Evolutionary conservation across 1,140 invertebrate species (phyloP).

Genomic region (Bombus picipes): DNA sequence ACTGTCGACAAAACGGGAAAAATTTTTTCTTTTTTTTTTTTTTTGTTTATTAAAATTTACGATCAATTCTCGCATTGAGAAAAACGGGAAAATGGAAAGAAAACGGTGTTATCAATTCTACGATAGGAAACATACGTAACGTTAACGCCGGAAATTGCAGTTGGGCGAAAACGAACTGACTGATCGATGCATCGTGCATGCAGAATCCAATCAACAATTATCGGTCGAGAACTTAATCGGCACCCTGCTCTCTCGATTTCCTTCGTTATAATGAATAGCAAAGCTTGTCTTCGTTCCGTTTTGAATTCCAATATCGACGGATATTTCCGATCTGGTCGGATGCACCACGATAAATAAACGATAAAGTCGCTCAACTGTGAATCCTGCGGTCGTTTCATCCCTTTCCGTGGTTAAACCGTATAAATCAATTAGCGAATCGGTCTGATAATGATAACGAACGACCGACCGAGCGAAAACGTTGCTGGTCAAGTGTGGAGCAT

Average conservation of each 20-base stretch:
- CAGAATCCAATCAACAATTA: not conserved
- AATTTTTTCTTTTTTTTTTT: no score
- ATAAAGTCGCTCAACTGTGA: conserved; percentile 65
- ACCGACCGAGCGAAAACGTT: conserved; percentile 28
- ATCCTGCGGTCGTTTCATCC: conserved; percentile 58
- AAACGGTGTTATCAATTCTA: not conserved
- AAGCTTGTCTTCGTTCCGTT: conserved; percentile 32
- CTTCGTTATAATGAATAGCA: conserved; percentile 27
- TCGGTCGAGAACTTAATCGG: not conserved
- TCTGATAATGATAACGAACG: conserved; percentile 72
- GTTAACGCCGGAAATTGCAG: not conserved
- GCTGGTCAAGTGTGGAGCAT: not conserved
- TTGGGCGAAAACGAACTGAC: not conserved
- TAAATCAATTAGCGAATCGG: conserved; percentile 76
- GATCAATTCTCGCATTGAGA: no score
- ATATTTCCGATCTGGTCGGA: conserved; percentile 25
- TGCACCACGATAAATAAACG: conserved; percentile 70
- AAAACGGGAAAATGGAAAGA: no score
- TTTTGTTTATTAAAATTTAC: no score
- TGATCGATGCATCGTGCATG: not conserved
- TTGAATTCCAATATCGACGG: conserved; percentile 30
- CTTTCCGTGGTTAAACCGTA: conserved; percentile 73
- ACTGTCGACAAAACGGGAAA: not conserved
- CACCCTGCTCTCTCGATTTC: not conserved
- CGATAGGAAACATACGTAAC: not conserved